phyloP scores from a whole-genome alignment of 2,888 invertebrate genomes.

The Entomobrya proxima region DNA sequence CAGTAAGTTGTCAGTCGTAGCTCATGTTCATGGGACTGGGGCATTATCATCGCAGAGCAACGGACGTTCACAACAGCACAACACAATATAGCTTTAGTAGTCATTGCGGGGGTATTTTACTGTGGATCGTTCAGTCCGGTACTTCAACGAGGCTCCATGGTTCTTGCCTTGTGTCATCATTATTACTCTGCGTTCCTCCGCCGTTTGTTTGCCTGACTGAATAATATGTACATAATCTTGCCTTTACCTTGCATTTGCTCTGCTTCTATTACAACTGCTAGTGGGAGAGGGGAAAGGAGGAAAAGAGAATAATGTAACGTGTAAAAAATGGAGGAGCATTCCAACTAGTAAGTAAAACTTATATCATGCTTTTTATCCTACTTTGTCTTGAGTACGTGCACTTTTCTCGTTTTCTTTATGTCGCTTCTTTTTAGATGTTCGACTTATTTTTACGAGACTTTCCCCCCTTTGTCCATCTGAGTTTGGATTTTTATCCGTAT shows the following conservation, averaged over 20 bases:
- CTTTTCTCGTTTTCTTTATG: neutral
- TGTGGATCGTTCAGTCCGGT: conserved; percentile 4
- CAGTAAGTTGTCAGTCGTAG: neutral
- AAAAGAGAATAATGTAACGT: neutral
- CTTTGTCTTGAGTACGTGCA: neutral
- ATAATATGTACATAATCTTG: too few species aligned
- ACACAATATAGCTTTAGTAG: neutral
- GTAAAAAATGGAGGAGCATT: conserved; percentile 9
- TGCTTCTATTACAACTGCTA: too few species aligned
- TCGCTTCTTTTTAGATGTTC: conserved; percentile 19
- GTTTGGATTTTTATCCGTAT: too few species aligned
- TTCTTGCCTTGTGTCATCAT: neutral
- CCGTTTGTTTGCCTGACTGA: neutral
- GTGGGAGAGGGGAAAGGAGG: neutral
- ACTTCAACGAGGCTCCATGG: neutral
- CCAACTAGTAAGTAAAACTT: conserved; percentile 12
- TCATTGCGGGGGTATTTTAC: neutral
- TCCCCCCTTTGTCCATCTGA: neutral
- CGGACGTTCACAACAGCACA: conserved; percentile 9
- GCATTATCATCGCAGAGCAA: conserved; percentile 23
- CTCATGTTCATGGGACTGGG: neutral
- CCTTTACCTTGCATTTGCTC: neutral
- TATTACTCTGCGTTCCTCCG: neutral
- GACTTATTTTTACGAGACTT: neutral
- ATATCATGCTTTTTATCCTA: neutral